Percentiles rank a stretch among this genome's conserved stretches.
Conservation (phyloP, 2,113 vertebrate genomes). For the Tretioscincus oriximinensis region DNA sequence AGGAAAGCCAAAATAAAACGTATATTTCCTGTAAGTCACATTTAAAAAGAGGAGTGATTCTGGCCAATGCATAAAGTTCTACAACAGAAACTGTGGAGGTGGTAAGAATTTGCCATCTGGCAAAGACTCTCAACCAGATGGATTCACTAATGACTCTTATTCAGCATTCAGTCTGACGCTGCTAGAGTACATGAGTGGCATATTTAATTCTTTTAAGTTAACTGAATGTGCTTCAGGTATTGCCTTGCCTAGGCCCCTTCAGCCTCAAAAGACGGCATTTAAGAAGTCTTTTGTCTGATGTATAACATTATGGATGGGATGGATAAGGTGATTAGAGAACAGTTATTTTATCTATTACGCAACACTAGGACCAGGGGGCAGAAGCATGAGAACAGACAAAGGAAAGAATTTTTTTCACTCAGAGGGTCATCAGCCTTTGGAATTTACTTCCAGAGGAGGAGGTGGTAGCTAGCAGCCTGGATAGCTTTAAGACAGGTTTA, state of each 20-base stretch:
- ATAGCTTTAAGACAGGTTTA: no score
- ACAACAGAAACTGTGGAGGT: slow-evolving; percentile 49
- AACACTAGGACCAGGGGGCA: no score
- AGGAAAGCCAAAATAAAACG: neutral
- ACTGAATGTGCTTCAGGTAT: slow-evolving; percentile 54
- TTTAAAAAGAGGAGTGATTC: slow-evolving; percentile 16
- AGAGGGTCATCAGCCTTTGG: no score
- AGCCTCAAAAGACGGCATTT: no score
- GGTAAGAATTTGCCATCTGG: slow-evolving; percentile 69
- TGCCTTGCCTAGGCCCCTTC: slow-evolving; percentile 12
- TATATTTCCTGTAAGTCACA: neutral
- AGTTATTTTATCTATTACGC: no score
- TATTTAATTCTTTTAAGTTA: slow-evolving; percentile 70
- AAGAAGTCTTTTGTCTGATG: no score
- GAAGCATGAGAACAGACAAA: no score
- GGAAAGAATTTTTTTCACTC: no score
- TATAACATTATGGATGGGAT: no score
- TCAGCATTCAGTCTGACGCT: slow-evolving; percentile 68
- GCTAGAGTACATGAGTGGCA: slow-evolving; percentile 58
- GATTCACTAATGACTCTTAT: slow-evolving; percentile 70
- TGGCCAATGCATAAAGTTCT: slow-evolving; percentile 21
- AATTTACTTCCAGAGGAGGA: no score
- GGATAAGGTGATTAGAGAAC: no score
- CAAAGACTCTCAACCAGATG: slow-evolving; percentile 69
- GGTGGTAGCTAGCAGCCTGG: no score